These are phyloP conservation scores for Lasioglossum morio DNA, from an alignment of 2,888 invertebrate species.

Conservation along the genomic window DNA sequence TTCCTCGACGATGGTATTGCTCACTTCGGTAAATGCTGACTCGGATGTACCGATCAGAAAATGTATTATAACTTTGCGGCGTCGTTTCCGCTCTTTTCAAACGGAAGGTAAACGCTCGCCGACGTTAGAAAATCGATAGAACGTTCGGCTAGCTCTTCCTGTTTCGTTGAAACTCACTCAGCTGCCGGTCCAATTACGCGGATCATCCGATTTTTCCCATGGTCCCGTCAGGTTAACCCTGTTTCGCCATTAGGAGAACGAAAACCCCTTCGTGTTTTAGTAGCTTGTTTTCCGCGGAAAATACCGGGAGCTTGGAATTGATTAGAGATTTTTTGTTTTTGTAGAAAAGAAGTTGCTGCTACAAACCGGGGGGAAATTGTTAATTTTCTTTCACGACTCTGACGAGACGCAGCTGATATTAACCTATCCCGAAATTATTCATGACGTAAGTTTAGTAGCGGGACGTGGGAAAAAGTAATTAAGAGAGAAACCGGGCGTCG, in stretches of 20 bases:
- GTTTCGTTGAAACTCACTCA: not conserved
- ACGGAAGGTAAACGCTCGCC: not conserved
- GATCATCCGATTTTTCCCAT: not conserved
- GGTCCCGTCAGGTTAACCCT: not conserved
- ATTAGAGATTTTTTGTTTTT: not conserved
- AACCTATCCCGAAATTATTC: not conserved
- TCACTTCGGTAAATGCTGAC: not conserved
- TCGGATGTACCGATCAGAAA: not conserved
- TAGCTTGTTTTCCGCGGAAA: not conserved
- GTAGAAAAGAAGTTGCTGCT: not conserved
- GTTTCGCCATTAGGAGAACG: not conserved
- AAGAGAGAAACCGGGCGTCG: not conserved
- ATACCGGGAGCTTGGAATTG: not conserved
- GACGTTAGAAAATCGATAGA: not conserved
- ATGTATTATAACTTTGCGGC: not conserved
- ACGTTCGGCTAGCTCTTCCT: not conserved
- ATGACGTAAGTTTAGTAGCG: not conserved
- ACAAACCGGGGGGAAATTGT: too few species aligned
- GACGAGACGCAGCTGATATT: not conserved
- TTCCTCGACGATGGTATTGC: not conserved
- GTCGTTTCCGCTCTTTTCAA: not conserved
- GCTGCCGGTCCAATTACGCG: not conserved
- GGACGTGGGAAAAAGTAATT: constrained; percentile 4
- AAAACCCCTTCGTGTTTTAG: not conserved
- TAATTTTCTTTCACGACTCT: not conserved